These are phyloP conservation scores for Acronicta aceris DNA, from an alignment of 2,888 invertebrate species.

Conservation along the genomic window DNA sequence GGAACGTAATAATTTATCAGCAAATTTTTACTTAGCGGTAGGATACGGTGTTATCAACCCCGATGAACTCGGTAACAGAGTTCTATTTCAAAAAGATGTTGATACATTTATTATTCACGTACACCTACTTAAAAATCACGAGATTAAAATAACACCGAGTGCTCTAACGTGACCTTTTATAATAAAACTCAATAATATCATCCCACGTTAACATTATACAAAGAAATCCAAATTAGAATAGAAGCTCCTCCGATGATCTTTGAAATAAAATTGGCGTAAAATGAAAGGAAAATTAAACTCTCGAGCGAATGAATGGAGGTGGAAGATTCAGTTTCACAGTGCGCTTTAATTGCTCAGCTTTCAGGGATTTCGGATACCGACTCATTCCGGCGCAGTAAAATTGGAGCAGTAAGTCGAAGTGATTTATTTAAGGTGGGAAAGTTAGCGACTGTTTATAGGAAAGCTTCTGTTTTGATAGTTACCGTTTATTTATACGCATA, in stretches of 20 bases:
- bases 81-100: too few relatives aligned
- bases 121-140: constrained; percentile 17
- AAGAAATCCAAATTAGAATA: constrained; percentile 24
- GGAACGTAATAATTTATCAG: too few relatives aligned
- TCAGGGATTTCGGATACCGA: constrained; percentile 48
- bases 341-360: constrained; percentile 65
- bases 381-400: constrained; percentile 31
- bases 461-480: background rate
- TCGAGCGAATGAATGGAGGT: constrained; percentile 56
- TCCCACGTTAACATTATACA: constrained; percentile 21
- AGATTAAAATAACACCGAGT: constrained; percentile 22
- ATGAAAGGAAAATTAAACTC: constrained; percentile 66
- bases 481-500: too few relatives aligned
- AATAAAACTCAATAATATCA: constrained; percentile 6
- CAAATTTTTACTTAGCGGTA: too few relatives aligned
- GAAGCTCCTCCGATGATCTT: constrained; percentile 34
- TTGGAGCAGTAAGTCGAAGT: constrained; percentile 30
- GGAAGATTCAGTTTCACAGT: constrained; percentile 58
- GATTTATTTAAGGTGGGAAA: constrained; percentile 17
- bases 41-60: too few relatives aligned
- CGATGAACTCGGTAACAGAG: too few relatives aligned
- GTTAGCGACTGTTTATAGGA: constrained; percentile 7
- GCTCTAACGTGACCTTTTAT: constrained; percentile 28
- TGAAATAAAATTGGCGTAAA: constrained; percentile 47
- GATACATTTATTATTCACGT: too few relatives aligned